Conservation (phyloP, 2,113 vertebrate species). For the Meleagris gallopavo region DNA sequence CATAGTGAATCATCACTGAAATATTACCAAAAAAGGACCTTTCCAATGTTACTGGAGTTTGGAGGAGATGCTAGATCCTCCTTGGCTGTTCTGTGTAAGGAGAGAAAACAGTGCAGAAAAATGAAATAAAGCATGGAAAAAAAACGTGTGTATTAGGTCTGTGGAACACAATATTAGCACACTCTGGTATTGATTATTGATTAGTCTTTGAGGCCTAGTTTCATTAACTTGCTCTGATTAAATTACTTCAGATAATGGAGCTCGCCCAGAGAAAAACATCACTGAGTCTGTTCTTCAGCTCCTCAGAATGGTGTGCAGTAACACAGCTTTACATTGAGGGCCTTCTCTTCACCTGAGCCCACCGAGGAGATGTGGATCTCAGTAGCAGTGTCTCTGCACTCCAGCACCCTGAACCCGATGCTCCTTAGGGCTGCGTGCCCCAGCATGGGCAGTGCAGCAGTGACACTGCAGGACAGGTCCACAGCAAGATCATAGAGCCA, state of each 20-base stretch:
- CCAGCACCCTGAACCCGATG: neutral
- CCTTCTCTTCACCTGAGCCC: neutral
- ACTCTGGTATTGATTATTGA: neutral
- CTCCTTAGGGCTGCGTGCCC: neutral
- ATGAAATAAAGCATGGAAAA: neutral
- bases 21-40: neutral
- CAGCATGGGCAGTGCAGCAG: neutral
- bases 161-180: neutral
- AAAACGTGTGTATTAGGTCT: neutral
- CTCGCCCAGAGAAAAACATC: neutral
- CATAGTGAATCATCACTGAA: neutral
- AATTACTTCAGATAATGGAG: neutral
- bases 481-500: accelerated
- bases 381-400: neutral
- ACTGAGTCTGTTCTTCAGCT: neutral
- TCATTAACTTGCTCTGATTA: neutral
- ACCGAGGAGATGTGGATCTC: accelerated
- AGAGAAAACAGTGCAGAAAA: neutral
- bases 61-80: neutral
- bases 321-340: neutral
- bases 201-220: neutral
- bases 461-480: neutral
- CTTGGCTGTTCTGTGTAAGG: neutral
- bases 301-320: neutral
- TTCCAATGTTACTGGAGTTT: neutral